Base-by-base conservation (phyloP, 2,113 vertebrate genomes). In the Phycodurus eques region DNA sequence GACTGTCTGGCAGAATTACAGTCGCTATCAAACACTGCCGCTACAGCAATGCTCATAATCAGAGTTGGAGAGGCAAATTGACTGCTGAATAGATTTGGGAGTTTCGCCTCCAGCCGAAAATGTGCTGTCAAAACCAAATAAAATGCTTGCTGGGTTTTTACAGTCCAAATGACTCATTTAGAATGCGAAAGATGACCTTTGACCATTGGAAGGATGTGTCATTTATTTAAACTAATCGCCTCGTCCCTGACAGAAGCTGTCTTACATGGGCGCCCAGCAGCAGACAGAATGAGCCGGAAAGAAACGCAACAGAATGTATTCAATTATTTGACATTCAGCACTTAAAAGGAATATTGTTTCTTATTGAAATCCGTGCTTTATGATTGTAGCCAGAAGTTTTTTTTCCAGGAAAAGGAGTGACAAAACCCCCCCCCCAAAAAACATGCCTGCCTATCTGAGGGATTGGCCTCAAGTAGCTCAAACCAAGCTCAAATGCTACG, bases 1-100 rank as follows among this genome's bases (percentile, higher is more conserved):
- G 78, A 77, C 86, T 87, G 87, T 86, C 83, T 88, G 85, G 80
- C 74, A 69, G 78, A 81, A 87, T 84, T 87, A 90, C 74, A 85
- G 82, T 67, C 85, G 83, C 85, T 83, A 85, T 90, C 86, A 89
- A 85, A 82, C 78, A 76, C 68, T 14, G 70, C 78, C 81, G 81
- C 81, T 71, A 72, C 80, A 59, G 70, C 75, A 76, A 71, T 74
- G 57, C 76, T 87, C 74, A 80, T 87, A 86, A 88, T 90, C 83
- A 86, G 80, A 81, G 68, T 68, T 47, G 71, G 74, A 73, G 77
- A 83, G 81, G 80, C 73, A 88, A 88, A 89, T 78, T 87, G 83
- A 91, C 87, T 85, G 83, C 80, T 77, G 86, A 88, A 90, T 79
- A 82, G 80, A 84, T 86, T 86, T 79, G 39, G 59, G 80, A 85